Evolutionary conservation across 2,797 vertebrate species (phyloP).

Genomic region (Lagocephalus sceleratus): DNA sequence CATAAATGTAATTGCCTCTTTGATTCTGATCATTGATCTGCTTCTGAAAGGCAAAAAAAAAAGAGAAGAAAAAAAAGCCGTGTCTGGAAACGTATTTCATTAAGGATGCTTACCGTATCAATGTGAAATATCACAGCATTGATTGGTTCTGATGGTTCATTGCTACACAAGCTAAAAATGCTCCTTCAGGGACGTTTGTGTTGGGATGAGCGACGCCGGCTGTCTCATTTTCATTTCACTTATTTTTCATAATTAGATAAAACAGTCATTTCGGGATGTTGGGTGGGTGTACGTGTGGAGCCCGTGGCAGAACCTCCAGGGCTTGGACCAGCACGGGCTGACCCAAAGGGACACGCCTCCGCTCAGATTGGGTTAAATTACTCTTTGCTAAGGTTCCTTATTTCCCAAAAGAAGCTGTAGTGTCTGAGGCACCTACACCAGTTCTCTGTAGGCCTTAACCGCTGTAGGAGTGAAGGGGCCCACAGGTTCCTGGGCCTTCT

Average conservation of each 20-base stretch:
- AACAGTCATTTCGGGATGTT: conserved; percentile 44
- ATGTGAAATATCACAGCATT: conserved; percentile 18
- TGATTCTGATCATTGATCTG: conserved; percentile 67
- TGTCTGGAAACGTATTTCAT: conserved; percentile 43
- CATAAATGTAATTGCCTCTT: conserved; percentile 63
- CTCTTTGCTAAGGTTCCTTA: too few species aligned
- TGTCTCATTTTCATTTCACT: conserved; percentile 25
- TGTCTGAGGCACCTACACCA: too few species aligned
- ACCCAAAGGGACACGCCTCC: conserved; percentile 22
- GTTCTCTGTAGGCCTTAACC: too few species aligned
- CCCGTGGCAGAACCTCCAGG: conserved; percentile 20
- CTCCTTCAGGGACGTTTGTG: conserved; percentile 2
- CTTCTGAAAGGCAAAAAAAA: conserved; percentile 31
- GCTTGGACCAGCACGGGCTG: conserved; percentile 52
- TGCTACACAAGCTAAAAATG: conserved; percentile 3
- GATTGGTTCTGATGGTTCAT: conserved; percentile 33
- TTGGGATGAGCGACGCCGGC: conserved; percentile 1
- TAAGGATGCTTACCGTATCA: conserved; percentile 38
- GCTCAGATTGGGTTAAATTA: too few species aligned
- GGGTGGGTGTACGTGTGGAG: conserved; percentile 39
- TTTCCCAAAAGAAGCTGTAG: too few species aligned
- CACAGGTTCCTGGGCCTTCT: too few species aligned
- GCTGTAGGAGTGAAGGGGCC: too few species aligned
- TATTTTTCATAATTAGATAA: conserved; percentile 29
- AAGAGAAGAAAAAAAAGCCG: conserved; percentile 1